Evolutionary conservation across 2,888 invertebrate species (phyloP), one percentile per base, ranked within the genome.

Genomic region (Chloroclystis v-ata): DNA sequence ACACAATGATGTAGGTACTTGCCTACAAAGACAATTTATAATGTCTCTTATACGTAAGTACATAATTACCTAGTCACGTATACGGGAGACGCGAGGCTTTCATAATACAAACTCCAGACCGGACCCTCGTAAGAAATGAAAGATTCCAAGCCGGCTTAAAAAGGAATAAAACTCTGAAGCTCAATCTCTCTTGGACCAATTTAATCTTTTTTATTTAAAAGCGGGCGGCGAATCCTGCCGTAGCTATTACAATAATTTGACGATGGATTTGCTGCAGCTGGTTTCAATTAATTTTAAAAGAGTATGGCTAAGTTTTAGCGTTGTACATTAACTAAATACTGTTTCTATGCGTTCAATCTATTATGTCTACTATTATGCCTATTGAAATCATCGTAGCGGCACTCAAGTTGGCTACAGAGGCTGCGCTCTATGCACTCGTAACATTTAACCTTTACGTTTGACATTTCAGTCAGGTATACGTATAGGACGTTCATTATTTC

Each of bases 401-500:
- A 38, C 24, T 43, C 29, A 33, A 30, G 32, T 16, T 38, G 26
- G 39, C 53, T 56, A 62, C 58, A 60, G 59, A 57, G 49, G 42
- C 60, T 59, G 56, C 59, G 58, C 60, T 61, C 10, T 59, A 56
- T 72, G 74, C 72, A 69, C 72, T 70, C 72, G 59, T 79, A 76
- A 79, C 78, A 69, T 82, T 80, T 82, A 79, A 82, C 82, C 82
- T 82, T 82, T 82, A 75, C 77, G 71, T 80, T 72, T 82, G 80
- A 81, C 82, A 82, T 85, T 82, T 82, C 68, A 73, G 69, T 72
- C 60, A 61, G 58, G 65, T 71, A 20, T 33, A 33, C 20, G 20
- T 33, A 77, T 73, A 76, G 68, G 68, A 67, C 72, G 73, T 73
- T 78, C 78, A 80, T 81, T 81, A 84, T 81, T 77, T 76, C 71